A percentile compares a stretch with the other conserved stretches of the same genome.
Conservation (phyloP, 2,888 invertebrate genomes). For the Muscina levida region DNA sequence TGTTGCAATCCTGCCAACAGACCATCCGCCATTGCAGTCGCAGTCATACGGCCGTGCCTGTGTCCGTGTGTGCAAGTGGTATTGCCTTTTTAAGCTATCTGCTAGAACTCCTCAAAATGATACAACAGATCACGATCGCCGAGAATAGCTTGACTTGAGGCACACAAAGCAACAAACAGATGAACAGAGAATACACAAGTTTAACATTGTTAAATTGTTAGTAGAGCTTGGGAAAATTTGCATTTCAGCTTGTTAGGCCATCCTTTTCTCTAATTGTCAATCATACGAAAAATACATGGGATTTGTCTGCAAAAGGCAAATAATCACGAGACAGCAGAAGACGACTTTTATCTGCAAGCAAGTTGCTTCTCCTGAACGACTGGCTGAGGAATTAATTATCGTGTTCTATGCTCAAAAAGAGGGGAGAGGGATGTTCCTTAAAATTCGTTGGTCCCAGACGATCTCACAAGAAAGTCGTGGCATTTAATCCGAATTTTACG, state of each 20-base stretch:
- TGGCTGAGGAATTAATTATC: not conserved
- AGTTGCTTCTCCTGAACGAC: not conserved
- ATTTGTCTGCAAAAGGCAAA: constrained; percentile 44
- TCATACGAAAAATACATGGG: constrained; percentile 55
- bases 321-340: not conserved
- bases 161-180: constrained; percentile 29
- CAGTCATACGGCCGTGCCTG: not conserved
- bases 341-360: not conserved
- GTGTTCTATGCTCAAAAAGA: not conserved
- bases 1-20: constrained; percentile 51
- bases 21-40: not conserved
- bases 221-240: constrained; percentile 59
- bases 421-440: not conserved
- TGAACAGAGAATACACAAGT: constrained; percentile 53
- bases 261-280: constrained; percentile 65
- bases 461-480: not conserved
- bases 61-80: constrained; percentile 44
- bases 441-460: not conserved
- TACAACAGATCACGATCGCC: constrained; percentile 64
- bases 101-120: constrained; percentile 63
- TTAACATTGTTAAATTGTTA: constrained; percentile 34
- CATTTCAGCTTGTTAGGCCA: constrained; percentile 63
- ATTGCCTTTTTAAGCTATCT: constrained; percentile 65
- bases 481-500: not conserved
- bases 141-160: constrained; percentile 30